These are phyloP conservation scores for Amorpha juglandis DNA, from an alignment of 2,888 invertebrate genomes.

Conservation along the genomic window DNA sequence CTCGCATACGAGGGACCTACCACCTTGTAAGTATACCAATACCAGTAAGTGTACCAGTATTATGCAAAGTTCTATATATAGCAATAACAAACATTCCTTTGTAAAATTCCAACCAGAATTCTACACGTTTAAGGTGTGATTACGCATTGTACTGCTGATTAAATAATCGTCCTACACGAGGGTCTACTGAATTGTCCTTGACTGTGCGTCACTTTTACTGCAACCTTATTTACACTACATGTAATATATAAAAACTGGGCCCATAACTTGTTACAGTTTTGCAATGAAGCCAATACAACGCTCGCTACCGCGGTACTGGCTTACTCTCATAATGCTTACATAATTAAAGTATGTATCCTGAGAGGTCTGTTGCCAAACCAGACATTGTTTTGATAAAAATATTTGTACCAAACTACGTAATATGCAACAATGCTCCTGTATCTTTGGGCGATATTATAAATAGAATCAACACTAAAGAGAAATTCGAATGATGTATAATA, in stretches of 20 bases:
- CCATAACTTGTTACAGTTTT: conserved; percentile 22
- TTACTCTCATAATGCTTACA: background rate
- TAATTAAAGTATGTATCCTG: background rate
- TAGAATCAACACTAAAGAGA: too few species aligned
- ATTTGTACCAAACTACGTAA: too few species aligned
- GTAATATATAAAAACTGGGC: conserved; percentile 5
- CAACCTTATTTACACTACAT: conserved; percentile 3
- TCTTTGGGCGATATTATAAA: too few species aligned
- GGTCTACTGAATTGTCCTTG: background rate
- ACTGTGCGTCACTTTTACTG: conserved; percentile 1
- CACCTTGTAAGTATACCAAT: too few species aligned
- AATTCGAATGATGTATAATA: too few species aligned
- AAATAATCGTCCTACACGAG: background rate
- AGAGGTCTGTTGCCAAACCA: background rate
- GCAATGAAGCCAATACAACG: conserved; percentile 11
- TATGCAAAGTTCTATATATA: too few species aligned
- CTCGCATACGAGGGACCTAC: too few species aligned
- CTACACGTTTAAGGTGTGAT: background rate
- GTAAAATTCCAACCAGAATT: too few species aligned
- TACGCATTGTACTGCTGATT: background rate
- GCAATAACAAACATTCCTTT: too few species aligned
- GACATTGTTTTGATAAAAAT: background rate
- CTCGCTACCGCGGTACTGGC: background rate
- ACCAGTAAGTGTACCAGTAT: too few species aligned
- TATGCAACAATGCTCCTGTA: too few species aligned